Evolutionary conservation across 2,797 vertebrate genomes (phyloP), one percentile per base, ranked within the genome.

Genomic region (Lateolabrax maculatus): DNA sequence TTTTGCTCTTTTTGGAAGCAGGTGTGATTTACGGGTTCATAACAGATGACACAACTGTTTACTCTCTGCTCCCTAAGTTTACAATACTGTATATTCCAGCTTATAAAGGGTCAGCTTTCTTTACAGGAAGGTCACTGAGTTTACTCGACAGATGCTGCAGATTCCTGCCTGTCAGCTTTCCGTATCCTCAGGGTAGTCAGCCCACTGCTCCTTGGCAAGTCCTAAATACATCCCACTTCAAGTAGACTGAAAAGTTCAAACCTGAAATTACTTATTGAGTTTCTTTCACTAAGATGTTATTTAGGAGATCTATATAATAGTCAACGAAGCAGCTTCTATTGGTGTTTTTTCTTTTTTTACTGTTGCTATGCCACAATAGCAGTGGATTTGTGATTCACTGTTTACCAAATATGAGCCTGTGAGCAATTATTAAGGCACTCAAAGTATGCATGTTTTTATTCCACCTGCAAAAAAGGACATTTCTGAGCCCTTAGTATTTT

Each of bases 381-480:
- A 67, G 16, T 48, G 52, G 62, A 23, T 67, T 60, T 58, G 63
- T 86, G 90, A 88, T 80, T 89, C 80, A 85, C 52, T 68, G 67
- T 89, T 89, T 79, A 87, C 79, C 4, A 25, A 86, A 82, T 75
- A 82, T 73, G 34, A 84, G 80, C 67, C 66, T 77, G 80, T 85
- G 67, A 88, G 83, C 78, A 86, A 90, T 90, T 86, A 84, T 85
- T 31, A 58, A 71, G 82, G 82, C 81, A 86, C 71, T 80, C 81
- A 29, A 81, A 63, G 68, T 57, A 81, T 84, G 81, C 70, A 53
- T 73, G 75, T 74, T 90, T 81, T 81, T 72, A 80, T 83, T 68
- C 78, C 76, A 90, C 88, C 87, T 89, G 82, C 86, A 89, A 81
- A 85, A 81, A 85, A 86, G 72, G 60, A 81, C 51, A 85, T 86